Base-by-base conservation (phyloP, 2,888 invertebrate species). In the Steinernema carpocapsae region DNA sequence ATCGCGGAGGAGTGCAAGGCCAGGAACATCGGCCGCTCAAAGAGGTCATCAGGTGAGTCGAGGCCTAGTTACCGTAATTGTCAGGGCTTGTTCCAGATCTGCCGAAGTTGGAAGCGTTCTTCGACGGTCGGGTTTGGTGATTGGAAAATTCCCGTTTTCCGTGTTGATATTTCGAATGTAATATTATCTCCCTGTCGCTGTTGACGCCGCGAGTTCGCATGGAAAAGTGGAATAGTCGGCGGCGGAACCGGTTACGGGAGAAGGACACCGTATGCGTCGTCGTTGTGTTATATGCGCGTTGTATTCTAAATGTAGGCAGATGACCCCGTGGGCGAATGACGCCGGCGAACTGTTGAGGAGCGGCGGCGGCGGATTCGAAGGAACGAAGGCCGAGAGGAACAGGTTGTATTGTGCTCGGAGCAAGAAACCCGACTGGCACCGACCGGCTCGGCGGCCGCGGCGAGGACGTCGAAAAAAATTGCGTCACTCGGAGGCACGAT, bases 231-330 rank as follows among this genome's bases (percentile, higher is more conserved):
- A 64, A 64, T 64, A 64, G 64, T 64, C 29, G 64, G 64, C 17
- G 64, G 17, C n/a, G 37, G 64, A 64, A 64, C 64, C 64, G 64
- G 64, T 64, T 64, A 29, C 64, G 64, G 29, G 64, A 32, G 64
- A 64, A 64, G 64, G 64, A 64, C 64, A 64, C 52, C 52, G 52
- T 52, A 52, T 64, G 64, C 64, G 64, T 29, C 29, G 64, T 64
- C 37, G 37, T 37, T 37, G 37, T 37, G 37, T 37, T 37, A 32
- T 64, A 64, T 64, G 64, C 29, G 64, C 64, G 64, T 29, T 64
- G 64, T 64, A 64, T 64, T 64, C 64, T 64, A 37, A 64, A 64
- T 64, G 64, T 64, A 64, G 64, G 64, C 64, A 64, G 64, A 64
- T 64, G 64, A 64, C 64, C 64, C 64, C 64, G 64, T 64, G 64